A percentile compares a stretch with the other conserved stretches of the same genome.
Conservation (phyloP, 2,113 vertebrate species). For the Empidonax traillii region DNA sequence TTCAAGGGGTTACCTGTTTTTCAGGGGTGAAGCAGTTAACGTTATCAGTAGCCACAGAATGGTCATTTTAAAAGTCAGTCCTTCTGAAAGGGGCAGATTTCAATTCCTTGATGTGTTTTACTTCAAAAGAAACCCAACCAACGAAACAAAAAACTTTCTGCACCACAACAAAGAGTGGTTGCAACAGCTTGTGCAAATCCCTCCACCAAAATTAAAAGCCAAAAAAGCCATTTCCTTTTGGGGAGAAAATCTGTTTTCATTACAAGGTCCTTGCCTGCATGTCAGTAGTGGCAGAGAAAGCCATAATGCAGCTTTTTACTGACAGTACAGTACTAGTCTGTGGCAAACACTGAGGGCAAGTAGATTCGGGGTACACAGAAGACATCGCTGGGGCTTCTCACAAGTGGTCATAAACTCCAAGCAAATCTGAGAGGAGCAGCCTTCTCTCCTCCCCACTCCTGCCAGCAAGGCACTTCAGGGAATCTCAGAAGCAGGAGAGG, state of each 20-base stretch:
- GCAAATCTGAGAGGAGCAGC: neutral
- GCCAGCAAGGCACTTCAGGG: neutral
- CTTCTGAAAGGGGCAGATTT: neutral
- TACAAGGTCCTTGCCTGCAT: neutral
- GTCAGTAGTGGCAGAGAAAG: neutral
- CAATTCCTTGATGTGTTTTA: neutral
- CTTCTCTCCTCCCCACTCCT: neutral
- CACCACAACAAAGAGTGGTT: rapidly evolving
- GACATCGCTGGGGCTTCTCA: neutral
- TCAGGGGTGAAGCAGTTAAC: neutral
- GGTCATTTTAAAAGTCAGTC: neutral
- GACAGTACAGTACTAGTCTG: neutral
- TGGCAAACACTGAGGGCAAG: neutral
- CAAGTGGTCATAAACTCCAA: neutral
- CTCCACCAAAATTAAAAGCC: neutral
- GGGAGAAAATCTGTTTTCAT: neutral
- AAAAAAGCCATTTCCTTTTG: neutral
- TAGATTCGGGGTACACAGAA: neutral
- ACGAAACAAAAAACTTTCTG: neutral
- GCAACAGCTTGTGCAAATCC: neutral
- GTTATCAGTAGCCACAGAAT: neutral
- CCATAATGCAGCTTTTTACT: neutral
- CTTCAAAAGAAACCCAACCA: neutral
- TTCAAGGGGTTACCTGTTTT: neutral
- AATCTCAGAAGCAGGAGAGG: neutral